A percentile compares a stretch with the other conserved stretches of the same genome.
Evolutionary conservation across 2,888 invertebrate genomes (phyloP).

Genomic region (Chesias legatella): DNA sequence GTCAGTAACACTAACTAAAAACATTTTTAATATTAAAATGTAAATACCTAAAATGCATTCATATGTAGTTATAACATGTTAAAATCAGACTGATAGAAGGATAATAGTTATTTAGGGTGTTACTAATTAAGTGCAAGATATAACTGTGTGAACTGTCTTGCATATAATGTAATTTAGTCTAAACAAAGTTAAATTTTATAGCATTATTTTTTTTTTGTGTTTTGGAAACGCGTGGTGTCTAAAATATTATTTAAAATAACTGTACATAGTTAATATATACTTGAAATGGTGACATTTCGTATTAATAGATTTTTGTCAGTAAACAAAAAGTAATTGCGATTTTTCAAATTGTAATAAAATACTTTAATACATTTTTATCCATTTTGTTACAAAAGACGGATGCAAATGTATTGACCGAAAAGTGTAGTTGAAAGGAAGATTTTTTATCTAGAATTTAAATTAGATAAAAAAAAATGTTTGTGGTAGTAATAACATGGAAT

Average conservation of each 20-base stretch:
- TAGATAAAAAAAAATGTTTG: slow-evolving; percentile 29
- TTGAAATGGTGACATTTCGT: no score
- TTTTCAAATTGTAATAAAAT: no score
- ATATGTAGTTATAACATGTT: slow-evolving; percentile 46
- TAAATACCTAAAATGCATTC: no score
- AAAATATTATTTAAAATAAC: no score
- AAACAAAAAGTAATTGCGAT: background rate
- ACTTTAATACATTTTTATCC: no score
- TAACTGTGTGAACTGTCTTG: slow-evolving; percentile 2
- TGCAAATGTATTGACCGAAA: slow-evolving; percentile 12
- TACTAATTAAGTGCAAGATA: background rate
- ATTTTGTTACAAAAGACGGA: no score
- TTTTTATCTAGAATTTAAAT: slow-evolving; percentile 35
- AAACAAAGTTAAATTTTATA: background rate
- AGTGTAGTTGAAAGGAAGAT: slow-evolving; percentile 38
- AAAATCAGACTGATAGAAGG: slow-evolving; percentile 67
- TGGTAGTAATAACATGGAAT: slow-evolving; percentile 39
- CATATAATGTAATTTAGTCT: slow-evolving; percentile 11
- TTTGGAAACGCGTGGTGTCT: no score
- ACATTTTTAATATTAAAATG: no score
- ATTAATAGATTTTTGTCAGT: background rate
- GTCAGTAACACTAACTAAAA: no score
- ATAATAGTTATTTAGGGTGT: slow-evolving; percentile 25
- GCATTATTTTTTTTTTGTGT: background rate
- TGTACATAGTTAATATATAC: no score